Evolutionary conservation across 2,888 invertebrate genomes (phyloP), one percentile per base, ranked within the genome.

Genomic region (Cephus pulcher): DNA sequence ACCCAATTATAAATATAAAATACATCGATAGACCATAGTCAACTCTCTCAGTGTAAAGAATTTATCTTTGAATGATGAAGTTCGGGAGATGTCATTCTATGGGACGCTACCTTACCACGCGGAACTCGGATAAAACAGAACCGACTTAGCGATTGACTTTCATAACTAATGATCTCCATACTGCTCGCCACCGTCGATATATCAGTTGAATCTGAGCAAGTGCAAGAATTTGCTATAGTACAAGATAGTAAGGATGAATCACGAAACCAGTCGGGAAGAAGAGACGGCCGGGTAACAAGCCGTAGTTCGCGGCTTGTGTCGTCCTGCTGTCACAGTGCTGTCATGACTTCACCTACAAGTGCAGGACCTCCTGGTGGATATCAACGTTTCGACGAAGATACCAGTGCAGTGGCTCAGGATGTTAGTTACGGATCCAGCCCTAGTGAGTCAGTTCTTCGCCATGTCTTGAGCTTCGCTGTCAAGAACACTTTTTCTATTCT

Each of bases 371-470:
- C 80, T 34, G 81, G 81, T 78, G 88, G 87, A 85, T 89, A 90
- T 82, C 89, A 90, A 79, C 89, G 87, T 68, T 89, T 90, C 80
- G 85, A 86, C 73, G 79, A 90, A 82, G 88, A 89, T 76, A 81
- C 83, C 33, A 86, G 83, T 80, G 76, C 81, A 69, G 84, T 86
- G 69, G 86, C 85, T 37, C 86, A 86, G 35, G 87, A 89, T 34
- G 85, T 78, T 30, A 81, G 84, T 34, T 84, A 87, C 56, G 86
- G 86, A 78, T 84, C 89, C 23, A 87, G 83, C 78, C 89, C 87
- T 76, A 89, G 90, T 90, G 79, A 89, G 90, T 70, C 70, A 40
- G 15, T 6, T 15, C 40, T 40, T 40, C 15, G 40, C 15, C 40
- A 40, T 40, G 15, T 73, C 69, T 75, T 69, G 68, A 75, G n/a